Evolutionary conservation across 2,888 invertebrate genomes (phyloP).

Genomic region (Pseudococcus jackbeardsleyi): DNA sequence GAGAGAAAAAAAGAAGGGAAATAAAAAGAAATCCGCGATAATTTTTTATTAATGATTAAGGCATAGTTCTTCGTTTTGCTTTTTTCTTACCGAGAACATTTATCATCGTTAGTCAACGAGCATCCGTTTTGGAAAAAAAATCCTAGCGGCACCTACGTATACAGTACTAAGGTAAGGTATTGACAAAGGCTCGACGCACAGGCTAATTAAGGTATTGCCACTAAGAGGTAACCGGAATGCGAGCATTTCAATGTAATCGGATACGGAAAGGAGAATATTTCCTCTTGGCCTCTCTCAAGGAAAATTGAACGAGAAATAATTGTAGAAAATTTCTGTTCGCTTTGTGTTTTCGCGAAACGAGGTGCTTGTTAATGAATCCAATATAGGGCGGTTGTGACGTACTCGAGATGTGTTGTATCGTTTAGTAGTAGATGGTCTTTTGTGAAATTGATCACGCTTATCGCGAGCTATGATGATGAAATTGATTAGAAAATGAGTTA

Average conservation of each 20-base stretch:
- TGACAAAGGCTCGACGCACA: background rate
- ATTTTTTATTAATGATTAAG: conserved; percentile 53
- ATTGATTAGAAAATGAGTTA: background rate
- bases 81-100: background rate
- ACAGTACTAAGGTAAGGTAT: background rate
- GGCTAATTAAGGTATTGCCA: conserved; percentile 34
- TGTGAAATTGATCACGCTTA: background rate
- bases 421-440: background rate
- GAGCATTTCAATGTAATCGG: conserved; percentile 16
- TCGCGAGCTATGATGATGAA: background rate
- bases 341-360: background rate
- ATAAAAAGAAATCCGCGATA: conserved; percentile 17
- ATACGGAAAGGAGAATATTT: conserved; percentile 30
- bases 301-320: conserved; percentile 40
- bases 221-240: conserved; percentile 22
- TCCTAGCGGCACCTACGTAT: background rate
- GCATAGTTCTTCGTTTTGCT: background rate
- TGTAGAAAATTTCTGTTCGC: background rate
- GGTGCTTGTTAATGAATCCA: background rate
- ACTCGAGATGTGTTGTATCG: background rate
- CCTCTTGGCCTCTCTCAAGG: background rate
- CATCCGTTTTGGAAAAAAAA: conserved; percentile 1
- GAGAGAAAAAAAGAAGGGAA: background rate
- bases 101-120: conserved; percentile 46
- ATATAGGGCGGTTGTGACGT: background rate